Percentiles rank a stretch among this genome's conserved stretches.
These are phyloP conservation scores for Crotalus tigris DNA, from an alignment of 2,113 vertebrate species.

Conservation along the genomic window DNA sequence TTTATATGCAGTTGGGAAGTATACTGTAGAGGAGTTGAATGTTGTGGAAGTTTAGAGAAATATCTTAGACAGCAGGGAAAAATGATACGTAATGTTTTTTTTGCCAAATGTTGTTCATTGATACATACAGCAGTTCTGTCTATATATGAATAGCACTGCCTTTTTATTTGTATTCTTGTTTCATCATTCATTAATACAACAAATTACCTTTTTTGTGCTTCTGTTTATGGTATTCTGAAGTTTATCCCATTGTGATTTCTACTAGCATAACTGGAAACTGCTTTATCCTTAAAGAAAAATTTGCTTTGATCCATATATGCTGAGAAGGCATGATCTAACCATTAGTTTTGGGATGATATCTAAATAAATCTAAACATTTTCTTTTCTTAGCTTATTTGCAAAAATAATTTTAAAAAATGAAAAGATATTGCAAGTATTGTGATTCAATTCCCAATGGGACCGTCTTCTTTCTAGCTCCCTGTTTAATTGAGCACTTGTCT, in stretches of 20 bases:
- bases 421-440: background rate
- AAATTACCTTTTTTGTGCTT: background rate
- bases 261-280: background rate
- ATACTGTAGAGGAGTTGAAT: background rate
- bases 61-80: too few species aligned
- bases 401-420: background rate
- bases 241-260: too few species aligned
- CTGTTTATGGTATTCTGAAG: background rate
- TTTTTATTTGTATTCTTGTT: background rate
- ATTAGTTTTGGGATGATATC: background rate
- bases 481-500: background rate
- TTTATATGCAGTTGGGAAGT: background rate
- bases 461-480: background rate
- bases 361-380: background rate
- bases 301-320: background rate
- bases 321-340: background rate
- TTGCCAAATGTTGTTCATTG: background rate
- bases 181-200: background rate
- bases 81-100: too few species aligned
- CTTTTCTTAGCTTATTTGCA: background rate
- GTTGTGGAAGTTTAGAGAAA: background rate
- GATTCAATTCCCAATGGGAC: background rate
- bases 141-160: background rate
- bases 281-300: background rate
- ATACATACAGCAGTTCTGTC: background rate